Base-by-base conservation (phyloP, 1,140 invertebrate species). In the Bombus ignitus region DNA sequence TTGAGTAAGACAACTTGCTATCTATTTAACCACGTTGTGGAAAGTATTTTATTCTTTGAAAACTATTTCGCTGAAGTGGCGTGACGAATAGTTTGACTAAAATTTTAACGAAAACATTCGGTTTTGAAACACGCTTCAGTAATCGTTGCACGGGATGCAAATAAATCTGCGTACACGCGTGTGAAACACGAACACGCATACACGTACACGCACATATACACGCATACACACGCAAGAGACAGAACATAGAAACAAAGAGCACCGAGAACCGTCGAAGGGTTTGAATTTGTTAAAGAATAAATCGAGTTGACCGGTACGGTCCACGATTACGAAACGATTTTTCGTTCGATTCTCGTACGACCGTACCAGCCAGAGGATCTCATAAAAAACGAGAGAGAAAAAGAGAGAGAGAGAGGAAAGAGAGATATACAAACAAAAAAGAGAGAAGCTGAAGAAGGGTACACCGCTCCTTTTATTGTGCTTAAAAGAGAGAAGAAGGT, bases 381-480 rank as follows among this genome's bases (percentile, higher is more conserved):
- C 65, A 22, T 68, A 32, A 9, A 22, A 37, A 37, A 25, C n/a
- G 72, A 73, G 15, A 44, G 18, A 25, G n/a, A 82, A 13, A n/a
- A 37, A 62, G 53, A 79, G 10, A 79, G 10, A 9, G 66, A 75
- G 71, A 65, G 81, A 70, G 59, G 44, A 82, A 65, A 53, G 47
- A 77, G 68, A 37, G n/a, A 53, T 35, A 88, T 65, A 83, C 75
- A 86, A 70, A 81, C 70, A 71, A 73, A 62, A 79, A 37, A 59
- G 57, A 57, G 44, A 68, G 37, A 86, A 75, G 83, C 77, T 75
- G 68, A 85, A 76, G 82, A 89, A 85, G 88, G 80, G 80, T 86
- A 89, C 76, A 89, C 81, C 81, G 85, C 88, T 85, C 79, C 84
- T 85, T 81, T 85, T 75, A 81, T 81, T 85, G 71, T 70, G 79